Conservation (phyloP, 2,797 vertebrate genomes). For the Poecilia gillii region DNA sequence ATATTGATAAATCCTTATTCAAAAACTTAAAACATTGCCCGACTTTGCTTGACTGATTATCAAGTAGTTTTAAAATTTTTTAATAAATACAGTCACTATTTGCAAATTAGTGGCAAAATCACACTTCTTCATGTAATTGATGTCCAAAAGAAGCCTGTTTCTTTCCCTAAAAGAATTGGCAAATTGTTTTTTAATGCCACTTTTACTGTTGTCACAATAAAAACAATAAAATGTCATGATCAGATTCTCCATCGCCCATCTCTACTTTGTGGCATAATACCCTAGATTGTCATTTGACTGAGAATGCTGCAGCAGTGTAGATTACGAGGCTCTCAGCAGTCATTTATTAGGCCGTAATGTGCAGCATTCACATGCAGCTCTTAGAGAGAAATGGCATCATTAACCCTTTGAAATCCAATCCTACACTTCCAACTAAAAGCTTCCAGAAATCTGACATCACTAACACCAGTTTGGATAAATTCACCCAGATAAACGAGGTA, state of each 20-base stretch:
- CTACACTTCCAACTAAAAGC: constrained; percentile 31
- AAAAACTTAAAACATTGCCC: not conserved
- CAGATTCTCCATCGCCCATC: not conserved
- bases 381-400: constrained; percentile 8
- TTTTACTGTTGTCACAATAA: not conserved
- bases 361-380: constrained; percentile 41
- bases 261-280: not conserved
- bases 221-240: not conserved
- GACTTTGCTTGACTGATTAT: not conserved
- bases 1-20: not conserved
- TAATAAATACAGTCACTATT: too few species aligned
- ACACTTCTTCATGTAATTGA: not conserved
- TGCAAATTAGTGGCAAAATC: too few species aligned
- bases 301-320: not conserved
- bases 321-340: constrained; percentile 24
- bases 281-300: not conserved
- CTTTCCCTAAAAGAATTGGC: not conserved
- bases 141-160: too few species aligned
- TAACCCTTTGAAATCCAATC: constrained; percentile 30
- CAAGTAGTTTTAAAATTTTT: not conserved
- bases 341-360: constrained; percentile 53
- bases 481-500: constrained; percentile 39
- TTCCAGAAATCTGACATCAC: constrained; percentile 33
- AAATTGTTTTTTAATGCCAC: not conserved
- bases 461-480: constrained; percentile 37